phyloP scores from a whole-genome alignment of 2,113 vertebrate genomes.

The Shinisaurus crocodilurus region DNA sequence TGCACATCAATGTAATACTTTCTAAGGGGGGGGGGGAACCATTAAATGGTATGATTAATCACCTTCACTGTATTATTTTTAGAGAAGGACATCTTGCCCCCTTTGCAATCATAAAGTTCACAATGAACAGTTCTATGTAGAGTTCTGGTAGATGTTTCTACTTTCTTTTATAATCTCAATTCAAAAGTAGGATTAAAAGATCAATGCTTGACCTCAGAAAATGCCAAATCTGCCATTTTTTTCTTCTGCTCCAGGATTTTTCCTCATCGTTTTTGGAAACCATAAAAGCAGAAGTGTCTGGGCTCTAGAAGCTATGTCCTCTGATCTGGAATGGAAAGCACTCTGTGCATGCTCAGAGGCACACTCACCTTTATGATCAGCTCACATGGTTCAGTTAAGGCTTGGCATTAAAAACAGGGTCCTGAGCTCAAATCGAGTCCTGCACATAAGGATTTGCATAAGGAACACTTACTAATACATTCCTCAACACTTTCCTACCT shows the following conservation, averaged over 20 bases:
- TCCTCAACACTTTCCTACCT: too few species aligned
- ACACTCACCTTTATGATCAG: background rate
- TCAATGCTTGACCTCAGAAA: background rate
- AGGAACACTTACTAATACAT: too few species aligned
- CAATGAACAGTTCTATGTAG: background rate
- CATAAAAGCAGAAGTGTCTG: too few species aligned
- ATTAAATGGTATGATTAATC: background rate
- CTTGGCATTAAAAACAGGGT: too few species aligned
- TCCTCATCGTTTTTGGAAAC: too few species aligned
- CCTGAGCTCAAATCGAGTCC: too few species aligned
- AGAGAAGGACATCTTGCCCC: background rate
- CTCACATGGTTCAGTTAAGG: too few species aligned
- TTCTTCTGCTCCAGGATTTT: too few species aligned
- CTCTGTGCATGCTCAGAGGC: background rate
- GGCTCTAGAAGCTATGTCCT: too few species aligned
- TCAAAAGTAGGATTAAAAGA: background rate
- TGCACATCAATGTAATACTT: slow-evolving; percentile 60
- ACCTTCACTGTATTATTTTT: background rate
- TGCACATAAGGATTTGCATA: too few species aligned
- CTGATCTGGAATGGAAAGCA: background rate
- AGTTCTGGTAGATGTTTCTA: background rate
- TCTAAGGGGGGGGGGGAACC: background rate
- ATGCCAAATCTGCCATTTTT: background rate
- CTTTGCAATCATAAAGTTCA: background rate
- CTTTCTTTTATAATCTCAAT: background rate